Conservation (phyloP, 2,113 vertebrate genomes). For the Cettia cetti region DNA sequence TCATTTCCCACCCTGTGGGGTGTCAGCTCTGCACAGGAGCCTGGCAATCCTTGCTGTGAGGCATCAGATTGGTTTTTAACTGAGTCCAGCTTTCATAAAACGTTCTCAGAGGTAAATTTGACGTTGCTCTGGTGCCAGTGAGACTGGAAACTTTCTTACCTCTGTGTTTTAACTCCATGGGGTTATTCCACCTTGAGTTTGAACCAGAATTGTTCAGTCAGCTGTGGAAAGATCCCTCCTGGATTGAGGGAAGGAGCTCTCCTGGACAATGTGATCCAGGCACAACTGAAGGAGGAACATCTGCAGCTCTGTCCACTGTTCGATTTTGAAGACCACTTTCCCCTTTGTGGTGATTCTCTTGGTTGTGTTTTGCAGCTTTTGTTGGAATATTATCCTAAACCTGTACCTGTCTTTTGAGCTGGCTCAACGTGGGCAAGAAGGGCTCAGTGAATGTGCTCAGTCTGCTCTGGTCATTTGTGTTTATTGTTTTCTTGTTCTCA, state of each 20-base stretch:
- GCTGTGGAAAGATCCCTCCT: background rate
- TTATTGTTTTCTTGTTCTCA: background rate
- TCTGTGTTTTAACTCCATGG: background rate
- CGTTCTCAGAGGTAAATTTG: background rate
- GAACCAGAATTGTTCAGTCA: background rate
- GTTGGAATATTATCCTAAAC: background rate
- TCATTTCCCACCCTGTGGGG: background rate
- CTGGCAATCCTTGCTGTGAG: background rate
- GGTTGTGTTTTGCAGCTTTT: background rate
- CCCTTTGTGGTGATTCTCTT: background rate
- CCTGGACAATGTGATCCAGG: background rate
- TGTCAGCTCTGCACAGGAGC: background rate
- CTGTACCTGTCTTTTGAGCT: background rate
- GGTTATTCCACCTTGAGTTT: background rate
- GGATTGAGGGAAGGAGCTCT: background rate
- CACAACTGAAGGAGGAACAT: background rate
- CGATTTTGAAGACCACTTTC: background rate
- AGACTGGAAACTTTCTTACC: background rate
- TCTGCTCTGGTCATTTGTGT: background rate
- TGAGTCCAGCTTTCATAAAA: background rate
- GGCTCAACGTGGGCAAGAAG: background rate
- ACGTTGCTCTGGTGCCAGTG: background rate
- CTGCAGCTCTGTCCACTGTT: background rate
- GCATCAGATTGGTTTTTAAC: background rate
- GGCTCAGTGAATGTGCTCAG: background rate